phyloP scores from a whole-genome alignment of 2,888 invertebrate species.

The Amphipyra berbera region DNA sequence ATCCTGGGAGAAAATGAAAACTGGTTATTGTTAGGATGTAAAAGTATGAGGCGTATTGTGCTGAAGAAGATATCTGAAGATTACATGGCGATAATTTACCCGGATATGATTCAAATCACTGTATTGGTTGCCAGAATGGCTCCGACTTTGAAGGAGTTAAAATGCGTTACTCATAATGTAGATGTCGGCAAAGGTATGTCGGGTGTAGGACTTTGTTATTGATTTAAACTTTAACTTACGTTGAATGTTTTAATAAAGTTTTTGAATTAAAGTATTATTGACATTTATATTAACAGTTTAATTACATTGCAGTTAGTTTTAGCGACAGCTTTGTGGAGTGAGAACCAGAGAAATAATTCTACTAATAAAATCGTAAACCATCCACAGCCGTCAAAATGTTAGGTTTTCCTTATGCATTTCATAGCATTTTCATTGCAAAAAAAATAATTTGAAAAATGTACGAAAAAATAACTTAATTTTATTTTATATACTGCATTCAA shows the following conservation, averaged over 20 bases:
- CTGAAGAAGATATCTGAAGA: constrained; percentile 38
- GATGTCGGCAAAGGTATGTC: constrained; percentile 28
- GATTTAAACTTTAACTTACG: background rate
- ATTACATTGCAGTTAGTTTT: too few species aligned
- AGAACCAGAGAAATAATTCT: too few species aligned
- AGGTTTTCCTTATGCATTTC: too few species aligned
- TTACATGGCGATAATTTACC: constrained; percentile 37
- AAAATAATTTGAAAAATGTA: too few species aligned
- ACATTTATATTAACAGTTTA: too few species aligned
- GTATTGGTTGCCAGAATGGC: constrained; percentile 31
- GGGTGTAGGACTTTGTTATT: constrained; percentile 20
- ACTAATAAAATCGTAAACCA: too few species aligned
- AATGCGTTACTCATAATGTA: constrained; percentile 47
- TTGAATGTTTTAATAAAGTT: background rate
- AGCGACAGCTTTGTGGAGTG: too few species aligned
- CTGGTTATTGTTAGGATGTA: constrained; percentile 45
- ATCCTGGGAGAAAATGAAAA: constrained; percentile 34
- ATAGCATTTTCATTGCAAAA: too few species aligned
- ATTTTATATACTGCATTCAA: too few species aligned
- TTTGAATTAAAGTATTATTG: too few species aligned
- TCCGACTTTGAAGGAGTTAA: constrained; percentile 23
- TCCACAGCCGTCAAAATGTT: too few species aligned
- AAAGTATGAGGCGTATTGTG: constrained; percentile 15
- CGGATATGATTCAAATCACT: constrained; percentile 17
- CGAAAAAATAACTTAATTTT: too few species aligned